Evolutionary conservation across 1,140 invertebrate genomes (phyloP), one percentile per base, ranked within the genome.

Genomic region (Anastrepha obliqua): DNA sequence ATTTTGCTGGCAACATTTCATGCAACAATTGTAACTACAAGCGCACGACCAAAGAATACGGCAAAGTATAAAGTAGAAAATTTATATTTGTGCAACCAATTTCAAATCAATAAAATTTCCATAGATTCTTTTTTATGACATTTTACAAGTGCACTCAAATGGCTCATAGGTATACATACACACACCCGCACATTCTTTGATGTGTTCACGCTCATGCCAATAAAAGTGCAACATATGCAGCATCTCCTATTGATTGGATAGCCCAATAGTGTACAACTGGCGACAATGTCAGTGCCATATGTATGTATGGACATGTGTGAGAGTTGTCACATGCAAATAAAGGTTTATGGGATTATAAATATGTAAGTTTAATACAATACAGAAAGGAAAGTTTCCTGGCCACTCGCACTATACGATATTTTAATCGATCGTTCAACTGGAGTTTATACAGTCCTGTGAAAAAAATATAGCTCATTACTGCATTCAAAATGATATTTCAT

Each of bases 121-220:
- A 81, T 81, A 42, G 44, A 55, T 55, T 51, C 74, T 55, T 81
- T 81, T 81, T 81, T 81, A 81, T 55, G 74, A 81, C 47, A 81
- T 55, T 81, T 44, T n/a, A 81, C 74, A 81, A 81, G 74, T 81
- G 47, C 47, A 15, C 44, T 55, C 51, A 51, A 3, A n/a, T 20
- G 17, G 60, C 60, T 15, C 60, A n/a, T 62, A 62, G 4, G 1
- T 3, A n/a, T 62, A 13, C 64, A 67, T 64, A 2, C 29, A 13
- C 39, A n/a, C 29, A 20, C 15, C 15, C 17, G 3, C 62, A 20
- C 17, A 64, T n/a, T n/a, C 9, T 67, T 65, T 13, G 29, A 9
- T 67, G 29, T 39, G 29, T 42, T 13, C 3, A 29, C 2, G 64
- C 64, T 67, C 64, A 39, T 11, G 39, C 11, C 29, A 15, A 74